Evolutionary conservation across 2,888 invertebrate species (phyloP), one percentile per base, ranked within the genome.

Genomic region (Bellardia bayeri): DNA sequence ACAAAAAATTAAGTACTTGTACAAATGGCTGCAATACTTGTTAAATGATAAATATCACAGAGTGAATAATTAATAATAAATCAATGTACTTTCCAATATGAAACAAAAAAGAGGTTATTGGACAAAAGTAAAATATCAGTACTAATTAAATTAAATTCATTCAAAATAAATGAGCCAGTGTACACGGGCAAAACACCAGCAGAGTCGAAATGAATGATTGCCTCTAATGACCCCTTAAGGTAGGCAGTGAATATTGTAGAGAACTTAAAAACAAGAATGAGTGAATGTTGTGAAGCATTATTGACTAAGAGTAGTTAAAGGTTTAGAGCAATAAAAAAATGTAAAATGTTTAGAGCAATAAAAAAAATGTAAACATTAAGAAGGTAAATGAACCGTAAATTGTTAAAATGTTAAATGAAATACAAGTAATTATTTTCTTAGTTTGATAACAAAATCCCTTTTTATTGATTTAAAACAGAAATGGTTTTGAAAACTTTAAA

Each of bases 61-160:
- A 33, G 11, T 72, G 42, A 72, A 72, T 58, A 72, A 72, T 72
- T 72, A 72, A 72, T 58, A 72, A 72, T 58, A 72, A 72, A 72
- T 72, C 72, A 72, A 33, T 2, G 23, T 33, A 33, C 11, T 16
- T 13, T 33, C 33, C 61, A 61, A 33, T 33, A 61, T 23, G 3
- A 11, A 23, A 56, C 9, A 23, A 56, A 11, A 13, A 30, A 11
- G 3, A 23, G 30, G 6, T 23, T 9, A 11, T 13, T 13, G 11
- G 14, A 2, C 3, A 61, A 33, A 13, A 61, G 23, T 3, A 61
- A 61, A 33, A 33, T 33, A 33, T 4, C 61, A 61, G 61, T 5
- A 61, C 33, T 61, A 61, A 33, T 61, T 61, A 33, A 33, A 33
- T 61, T 13, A 30, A 33, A 14, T 61, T 61, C 3, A 13, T 16